Base-by-base conservation (phyloP, 2,113 vertebrate genomes). In the Paedocypris sp. region DNA sequence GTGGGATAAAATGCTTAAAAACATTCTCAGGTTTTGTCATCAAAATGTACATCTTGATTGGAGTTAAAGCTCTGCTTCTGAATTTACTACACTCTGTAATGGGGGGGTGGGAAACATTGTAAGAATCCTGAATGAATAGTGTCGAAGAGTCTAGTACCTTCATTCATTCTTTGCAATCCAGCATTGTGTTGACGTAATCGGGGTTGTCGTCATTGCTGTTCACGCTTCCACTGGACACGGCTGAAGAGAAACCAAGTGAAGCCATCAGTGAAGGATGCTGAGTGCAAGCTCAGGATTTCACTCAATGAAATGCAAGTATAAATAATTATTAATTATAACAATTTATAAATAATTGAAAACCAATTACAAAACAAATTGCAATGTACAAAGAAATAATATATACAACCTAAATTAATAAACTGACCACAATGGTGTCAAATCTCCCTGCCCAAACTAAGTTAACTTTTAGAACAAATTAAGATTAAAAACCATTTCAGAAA, bases 11-110 rank as follows among this genome's bases (percentile, higher is more conserved):
- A 42, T 31, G 25, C 26, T 31, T 58, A 28, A 33, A 13, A 53
- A 26, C 25, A 58, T 81, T 83, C 80, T 83, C 82, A 82, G 79
- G 80, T 77, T 23, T 59, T 31, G 80, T 82, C 82, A 82, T 79
- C 41, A 66, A 71, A 66, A 62, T 10, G 47, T 33, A 63, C 12
- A 54, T 64, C 66, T 70, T 52, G 46, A 46, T 2, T 4, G 28
- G n/a, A n/a, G n/a, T n/a, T n/a, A n/a, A n/a, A n/a, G n/a, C n/a
- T n/a, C n/a, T 11, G 13, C 2, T 12, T 54, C 19, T 35, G 31
- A 10, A 11, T 22, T 12, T n/a, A 22, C 15, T 23, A 9, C 4
- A 23, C 11, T n/a, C n/a, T n/a, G n/a, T n/a, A n/a, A n/a, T n/a
- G n/a, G n/a, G n/a, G n/a, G n/a, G n/a, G n/a, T n/a, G n/a, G n/a